Evolutionary conservation across 2,888 invertebrate genomes (phyloP).

Genomic region (Cerastis leucographa): DNA sequence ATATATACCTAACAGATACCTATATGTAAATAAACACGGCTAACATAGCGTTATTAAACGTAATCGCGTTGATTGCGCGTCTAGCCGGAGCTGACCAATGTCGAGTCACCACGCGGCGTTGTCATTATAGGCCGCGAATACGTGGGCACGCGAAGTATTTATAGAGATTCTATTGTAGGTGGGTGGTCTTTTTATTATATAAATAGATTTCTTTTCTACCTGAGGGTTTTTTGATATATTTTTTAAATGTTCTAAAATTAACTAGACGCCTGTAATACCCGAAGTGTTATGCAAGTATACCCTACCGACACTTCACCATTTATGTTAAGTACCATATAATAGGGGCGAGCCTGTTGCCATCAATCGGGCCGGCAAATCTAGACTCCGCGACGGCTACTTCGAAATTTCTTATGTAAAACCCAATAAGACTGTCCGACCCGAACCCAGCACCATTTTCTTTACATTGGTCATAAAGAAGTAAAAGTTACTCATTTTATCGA

Average conservation of each 20-base stretch:
- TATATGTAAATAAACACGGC: slow-evolving; percentile 52
- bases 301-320: too few species aligned
- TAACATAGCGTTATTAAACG: slow-evolving; percentile 26
- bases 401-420: too few species aligned
- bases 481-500: background rate
- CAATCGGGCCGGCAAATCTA: too few species aligned
- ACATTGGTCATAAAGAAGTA: background rate
- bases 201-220: slow-evolving; percentile 7
- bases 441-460: too few species aligned
- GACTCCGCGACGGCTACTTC: too few species aligned
- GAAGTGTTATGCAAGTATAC: too few species aligned
- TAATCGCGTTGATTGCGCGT: slow-evolving; percentile 34
- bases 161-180: slow-evolving; percentile 23
- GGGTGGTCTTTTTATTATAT: slow-evolving; percentile 4
- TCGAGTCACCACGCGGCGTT: slow-evolving; percentile 51
- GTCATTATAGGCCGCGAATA: background rate
- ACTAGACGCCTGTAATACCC: too few species aligned
- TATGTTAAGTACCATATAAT: too few species aligned
- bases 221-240: too few species aligned
- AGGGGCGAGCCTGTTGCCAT: too few species aligned
- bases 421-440: too few species aligned
- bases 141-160: slow-evolving; percentile 43
- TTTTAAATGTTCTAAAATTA: too few species aligned
- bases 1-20: slow-evolving; percentile 4
- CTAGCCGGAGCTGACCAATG: slow-evolving; percentile 50